These are phyloP conservation scores for Pterocles gutturalis DNA, from an alignment of 2,113 vertebrate genomes.

Conservation along the genomic window DNA sequence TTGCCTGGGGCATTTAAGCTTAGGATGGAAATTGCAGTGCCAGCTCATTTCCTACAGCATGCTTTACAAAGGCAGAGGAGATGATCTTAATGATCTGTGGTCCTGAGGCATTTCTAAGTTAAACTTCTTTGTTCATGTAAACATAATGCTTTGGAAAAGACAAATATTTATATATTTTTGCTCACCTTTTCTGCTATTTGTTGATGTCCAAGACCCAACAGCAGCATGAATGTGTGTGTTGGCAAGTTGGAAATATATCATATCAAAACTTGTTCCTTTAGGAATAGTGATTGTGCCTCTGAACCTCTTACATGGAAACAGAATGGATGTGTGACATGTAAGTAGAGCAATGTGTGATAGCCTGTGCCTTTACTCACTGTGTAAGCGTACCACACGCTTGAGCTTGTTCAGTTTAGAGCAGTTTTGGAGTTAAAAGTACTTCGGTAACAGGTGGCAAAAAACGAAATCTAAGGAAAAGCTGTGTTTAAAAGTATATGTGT, in stretches of 20 bases:
- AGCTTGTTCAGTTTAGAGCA: neutral
- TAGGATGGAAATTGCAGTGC: neutral
- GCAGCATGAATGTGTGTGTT: neutral
- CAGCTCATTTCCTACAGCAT: constrained; percentile 2
- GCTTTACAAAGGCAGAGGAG: neutral
- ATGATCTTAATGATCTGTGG: constrained; percentile 4
- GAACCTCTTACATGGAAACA: neutral
- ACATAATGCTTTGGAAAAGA: neutral
- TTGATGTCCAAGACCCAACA: neutral
- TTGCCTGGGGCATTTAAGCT: neutral
- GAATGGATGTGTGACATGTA: too few relatives aligned
- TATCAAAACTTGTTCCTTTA: neutral
- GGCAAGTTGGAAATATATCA: neutral
- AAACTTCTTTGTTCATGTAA: neutral
- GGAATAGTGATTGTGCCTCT: neutral
- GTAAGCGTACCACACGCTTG: neutral
- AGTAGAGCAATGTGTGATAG: neutral
- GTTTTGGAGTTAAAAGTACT: neutral
- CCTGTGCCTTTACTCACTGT: neutral
- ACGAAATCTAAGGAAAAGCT: neutral
- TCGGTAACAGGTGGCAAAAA: neutral
- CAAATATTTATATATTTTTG: neutral
- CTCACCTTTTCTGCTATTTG: neutral
- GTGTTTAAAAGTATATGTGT: neutral
- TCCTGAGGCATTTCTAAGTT: neutral